Conservation (phyloP, 2,888 invertebrate species). For the Aspidiotus destructor region DNA sequence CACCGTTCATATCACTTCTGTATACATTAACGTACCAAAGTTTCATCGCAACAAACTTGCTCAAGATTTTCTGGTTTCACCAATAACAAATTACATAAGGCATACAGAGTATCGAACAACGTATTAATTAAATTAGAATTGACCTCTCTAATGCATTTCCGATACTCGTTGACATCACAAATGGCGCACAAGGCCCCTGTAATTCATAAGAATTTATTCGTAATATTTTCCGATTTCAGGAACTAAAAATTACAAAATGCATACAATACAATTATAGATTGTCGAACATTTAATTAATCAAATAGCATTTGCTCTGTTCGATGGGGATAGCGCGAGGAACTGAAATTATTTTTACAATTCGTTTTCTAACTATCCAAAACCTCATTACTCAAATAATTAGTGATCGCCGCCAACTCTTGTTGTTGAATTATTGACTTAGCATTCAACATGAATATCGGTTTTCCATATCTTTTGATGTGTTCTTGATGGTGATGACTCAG, state of each 20-base stretch:
- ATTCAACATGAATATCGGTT: conserved; percentile 25
- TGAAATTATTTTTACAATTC: no score
- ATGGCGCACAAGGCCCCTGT: conserved; percentile 93
- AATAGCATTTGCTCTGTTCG: no score
- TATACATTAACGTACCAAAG: conserved; percentile 58
- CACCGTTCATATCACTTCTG: neutral
- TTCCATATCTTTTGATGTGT: conserved; percentile 19
- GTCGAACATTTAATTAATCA: no score
- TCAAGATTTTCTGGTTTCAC: conserved; percentile 93
- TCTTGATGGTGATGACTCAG: conserved; percentile 18
- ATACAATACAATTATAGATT: neutral
- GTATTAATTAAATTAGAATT: conserved; percentile 68
- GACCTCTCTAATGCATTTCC: conserved; percentile 73
- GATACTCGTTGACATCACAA: conserved; percentile 95
- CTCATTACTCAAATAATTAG: neutral
- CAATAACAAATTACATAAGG: conserved; percentile 86
- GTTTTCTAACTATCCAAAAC: neutral
- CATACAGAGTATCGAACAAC: conserved; percentile 91
- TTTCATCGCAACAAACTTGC: conserved; percentile 89
- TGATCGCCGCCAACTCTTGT: conserved; percentile 12
- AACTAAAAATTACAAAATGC: neutral
- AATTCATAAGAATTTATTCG: conserved; percentile 36
- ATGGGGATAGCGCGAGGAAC: no score
- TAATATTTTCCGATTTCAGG: neutral
- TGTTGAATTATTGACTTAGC: conserved; percentile 12